Evolutionary conservation across 2,888 invertebrate genomes (phyloP).

Genomic region (Nemotelus nigrinus): DNA sequence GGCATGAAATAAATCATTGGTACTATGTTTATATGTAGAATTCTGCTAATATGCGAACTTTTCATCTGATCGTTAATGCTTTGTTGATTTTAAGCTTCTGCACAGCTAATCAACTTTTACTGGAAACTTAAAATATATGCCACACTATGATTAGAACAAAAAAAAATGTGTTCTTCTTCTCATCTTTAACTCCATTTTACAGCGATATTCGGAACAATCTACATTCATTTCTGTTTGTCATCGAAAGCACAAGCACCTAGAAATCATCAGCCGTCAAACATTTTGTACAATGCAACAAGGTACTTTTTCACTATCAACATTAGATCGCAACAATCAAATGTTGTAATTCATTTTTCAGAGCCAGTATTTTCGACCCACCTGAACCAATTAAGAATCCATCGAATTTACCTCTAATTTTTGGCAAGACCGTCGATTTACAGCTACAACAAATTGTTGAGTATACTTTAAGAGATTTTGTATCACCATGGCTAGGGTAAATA

Average conservation of each 20-base stretch:
- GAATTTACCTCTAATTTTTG: slow-evolving; percentile 81
- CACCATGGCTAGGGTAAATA: slow-evolving; percentile 73
- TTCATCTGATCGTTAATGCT: too few species aligned
- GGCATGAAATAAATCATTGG: too few species aligned
- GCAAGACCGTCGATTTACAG: slow-evolving; percentile 84
- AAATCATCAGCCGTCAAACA: slow-evolving; percentile 59
- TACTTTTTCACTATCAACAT: slow-evolving; percentile 51
- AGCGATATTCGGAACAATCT: slow-evolving; percentile 63
- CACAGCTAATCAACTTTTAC: too few species aligned
- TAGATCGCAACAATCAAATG: too few species aligned
- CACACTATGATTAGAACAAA: not conserved
- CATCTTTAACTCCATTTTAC: slow-evolving; percentile 41
- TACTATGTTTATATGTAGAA: too few species aligned
- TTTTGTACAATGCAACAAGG: slow-evolving; percentile 64
- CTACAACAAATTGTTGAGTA: slow-evolving; percentile 85
- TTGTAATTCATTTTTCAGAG: slow-evolving; percentile 53
- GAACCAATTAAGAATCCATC: slow-evolving; percentile 65
- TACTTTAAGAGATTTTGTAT: slow-evolving; percentile 80
- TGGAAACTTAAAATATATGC: too few species aligned
- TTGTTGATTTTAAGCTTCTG: too few species aligned
- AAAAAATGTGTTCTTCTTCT: slow-evolving; percentile 34
- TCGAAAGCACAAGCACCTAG: slow-evolving; percentile 60
- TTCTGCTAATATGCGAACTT: too few species aligned
- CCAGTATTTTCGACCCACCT: slow-evolving; percentile 63
- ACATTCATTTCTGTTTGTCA: slow-evolving; percentile 62